Evolutionary conservation across 2,797 vertebrate genomes (phyloP).

Genomic region (Graptemys geographica): DNA sequence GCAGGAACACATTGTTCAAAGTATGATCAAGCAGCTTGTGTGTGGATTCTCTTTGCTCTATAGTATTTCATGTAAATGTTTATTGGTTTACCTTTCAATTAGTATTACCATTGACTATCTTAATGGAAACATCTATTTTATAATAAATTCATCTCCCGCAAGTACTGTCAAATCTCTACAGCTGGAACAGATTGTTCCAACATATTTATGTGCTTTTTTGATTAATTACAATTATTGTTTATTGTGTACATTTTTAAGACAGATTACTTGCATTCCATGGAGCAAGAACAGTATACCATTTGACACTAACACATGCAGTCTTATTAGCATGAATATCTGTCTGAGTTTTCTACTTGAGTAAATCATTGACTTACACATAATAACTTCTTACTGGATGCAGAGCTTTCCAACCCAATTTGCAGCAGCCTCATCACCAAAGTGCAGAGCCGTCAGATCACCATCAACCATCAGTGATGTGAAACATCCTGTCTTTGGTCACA

Average conservation of each 20-base stretch:
- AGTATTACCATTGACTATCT: constrained; percentile 41
- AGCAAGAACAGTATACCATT: neutral
- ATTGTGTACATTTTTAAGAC: neutral
- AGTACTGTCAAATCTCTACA: neutral
- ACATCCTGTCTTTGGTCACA: neutral
- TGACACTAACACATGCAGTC: neutral
- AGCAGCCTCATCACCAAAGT: neutral
- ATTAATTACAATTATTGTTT: constrained; percentile 22
- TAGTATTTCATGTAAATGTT: constrained; percentile 53
- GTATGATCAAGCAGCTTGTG: constrained; percentile 1
- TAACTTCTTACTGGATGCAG: neutral
- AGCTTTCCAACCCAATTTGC: neutral
- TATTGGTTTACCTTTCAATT: constrained; percentile 63
- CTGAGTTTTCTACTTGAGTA: neutral
- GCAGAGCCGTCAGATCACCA: neutral
- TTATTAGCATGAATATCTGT: neutral
- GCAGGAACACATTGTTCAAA: constrained; percentile 64
- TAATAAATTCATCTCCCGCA: constrained; percentile 30
- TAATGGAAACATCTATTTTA: constrained; percentile 44
- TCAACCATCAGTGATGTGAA: neutral
- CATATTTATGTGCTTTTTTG: neutral
- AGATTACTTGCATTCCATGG: neutral
- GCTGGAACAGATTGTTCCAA: neutral
- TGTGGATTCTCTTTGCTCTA: constrained; percentile 67
- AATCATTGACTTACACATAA: neutral